Conservation (phyloP, 2,888 invertebrate species). For the Netelia virgata region DNA sequence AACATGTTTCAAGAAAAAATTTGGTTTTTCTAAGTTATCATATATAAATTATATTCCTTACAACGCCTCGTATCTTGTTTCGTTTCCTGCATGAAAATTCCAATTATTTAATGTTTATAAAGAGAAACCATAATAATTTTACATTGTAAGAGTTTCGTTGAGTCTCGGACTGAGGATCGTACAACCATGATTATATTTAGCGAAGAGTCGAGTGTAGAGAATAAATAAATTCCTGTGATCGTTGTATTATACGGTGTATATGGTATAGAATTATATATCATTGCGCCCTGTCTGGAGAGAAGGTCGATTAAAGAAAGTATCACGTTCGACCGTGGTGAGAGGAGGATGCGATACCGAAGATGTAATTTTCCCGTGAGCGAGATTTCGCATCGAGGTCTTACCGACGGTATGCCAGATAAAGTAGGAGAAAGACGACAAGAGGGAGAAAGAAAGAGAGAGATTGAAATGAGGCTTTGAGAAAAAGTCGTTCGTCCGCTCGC, state of each 20-base stretch:
- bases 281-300: slow-evolving; percentile 13
- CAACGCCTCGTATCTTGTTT: not conserved
- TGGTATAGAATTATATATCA: slow-evolving; percentile 48
- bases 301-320: slow-evolving; percentile 66
- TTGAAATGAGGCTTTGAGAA: slow-evolving; percentile 26
- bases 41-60: too few relatives aligned
- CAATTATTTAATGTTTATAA: not conserved
- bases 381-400: slow-evolving; percentile 20
- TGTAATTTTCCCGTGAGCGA: slow-evolving; percentile 58
- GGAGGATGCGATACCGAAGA: slow-evolving; percentile 50
- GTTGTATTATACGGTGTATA: slow-evolving; percentile 9
- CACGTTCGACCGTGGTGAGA: slow-evolving; percentile 53
- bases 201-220: slow-evolving; percentile 6
- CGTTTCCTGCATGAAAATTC: not conserved
- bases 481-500: slow-evolving; percentile 18
- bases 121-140: not conserved
- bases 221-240: slow-evolving; percentile 45
- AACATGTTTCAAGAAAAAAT: too few relatives aligned
- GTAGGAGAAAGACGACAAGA: not conserved
- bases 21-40: too few relatives aligned
- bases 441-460: slow-evolving; percentile 10
- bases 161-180: not conserved
- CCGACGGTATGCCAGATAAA: not conserved
- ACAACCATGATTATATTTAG: slow-evolving; percentile 20
- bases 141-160: slow-evolving; percentile 29